Percentiles rank a stretch among this genome's conserved stretches.
phyloP scores from a whole-genome alignment of 2,113 vertebrate genomes.

The Rhodinocichla rosea region DNA sequence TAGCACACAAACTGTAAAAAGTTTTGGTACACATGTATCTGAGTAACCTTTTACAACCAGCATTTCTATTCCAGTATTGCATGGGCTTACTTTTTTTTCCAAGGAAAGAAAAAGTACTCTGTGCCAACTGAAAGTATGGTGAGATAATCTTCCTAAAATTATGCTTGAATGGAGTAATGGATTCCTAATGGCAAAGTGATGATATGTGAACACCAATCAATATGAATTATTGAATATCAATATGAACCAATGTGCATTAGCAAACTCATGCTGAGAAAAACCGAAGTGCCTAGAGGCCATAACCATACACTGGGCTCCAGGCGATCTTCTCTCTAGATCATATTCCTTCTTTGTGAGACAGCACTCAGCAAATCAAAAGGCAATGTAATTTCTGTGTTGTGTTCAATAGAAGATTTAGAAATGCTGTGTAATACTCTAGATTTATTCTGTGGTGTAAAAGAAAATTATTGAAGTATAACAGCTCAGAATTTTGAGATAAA shows the following conservation, averaged over 20 bases:
- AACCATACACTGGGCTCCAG: neutral
- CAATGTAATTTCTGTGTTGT: neutral
- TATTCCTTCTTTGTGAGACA: neutral
- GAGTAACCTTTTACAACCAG: neutral
- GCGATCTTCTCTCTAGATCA: neutral
- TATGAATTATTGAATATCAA: neutral
- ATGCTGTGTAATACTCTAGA: neutral
- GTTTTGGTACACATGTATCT: neutral
- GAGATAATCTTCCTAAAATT: neutral
- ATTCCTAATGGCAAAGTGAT: neutral
- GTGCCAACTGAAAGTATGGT: neutral
- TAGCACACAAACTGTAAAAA: neutral
- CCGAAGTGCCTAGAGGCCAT: neutral
- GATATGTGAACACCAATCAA: neutral
- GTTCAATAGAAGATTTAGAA: neutral
- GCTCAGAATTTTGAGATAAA: constrained; percentile 1
- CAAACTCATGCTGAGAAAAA: neutral
- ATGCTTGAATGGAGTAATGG: neutral
- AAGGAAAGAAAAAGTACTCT: neutral
- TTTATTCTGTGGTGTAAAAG: neutral
- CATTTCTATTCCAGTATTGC: neutral
- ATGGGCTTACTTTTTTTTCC: neutral
- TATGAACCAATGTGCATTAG: neutral
- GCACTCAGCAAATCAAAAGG: neutral
- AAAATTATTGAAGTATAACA: neutral